phyloP scores from a whole-genome alignment of 1,140 invertebrate genomes.

The Bombus difficillimus region DNA sequence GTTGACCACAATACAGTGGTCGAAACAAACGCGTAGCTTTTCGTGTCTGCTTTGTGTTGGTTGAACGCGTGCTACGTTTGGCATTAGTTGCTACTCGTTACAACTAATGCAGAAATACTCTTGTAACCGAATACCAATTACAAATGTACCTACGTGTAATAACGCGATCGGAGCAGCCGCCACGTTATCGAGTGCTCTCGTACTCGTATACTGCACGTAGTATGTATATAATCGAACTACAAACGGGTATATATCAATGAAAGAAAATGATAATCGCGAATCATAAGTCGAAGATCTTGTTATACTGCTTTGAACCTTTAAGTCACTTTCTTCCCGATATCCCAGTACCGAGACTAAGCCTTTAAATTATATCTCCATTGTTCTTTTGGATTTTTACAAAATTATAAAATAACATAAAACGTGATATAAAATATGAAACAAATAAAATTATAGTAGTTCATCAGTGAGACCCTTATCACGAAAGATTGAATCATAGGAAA shows the following conservation, averaged over 20 bases:
- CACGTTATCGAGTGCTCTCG: not conserved
- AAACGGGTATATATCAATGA: no score
- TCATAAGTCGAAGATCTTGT: not conserved
- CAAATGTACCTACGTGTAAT: conserved; percentile 8
- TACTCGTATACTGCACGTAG: no score
- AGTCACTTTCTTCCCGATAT: not conserved
- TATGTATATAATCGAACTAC: no score
- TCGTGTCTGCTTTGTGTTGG: conserved; percentile 52
- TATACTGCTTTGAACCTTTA: not conserved
- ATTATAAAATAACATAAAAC: not conserved
- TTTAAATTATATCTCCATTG: not conserved
- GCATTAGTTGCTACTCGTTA: conserved; percentile 51
- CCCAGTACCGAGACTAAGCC: not conserved
- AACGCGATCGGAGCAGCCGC: not conserved
- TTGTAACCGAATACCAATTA: conserved; percentile 42
- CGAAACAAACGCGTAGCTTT: conserved; percentile 56
- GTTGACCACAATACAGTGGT: conserved; percentile 51
- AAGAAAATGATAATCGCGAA: not conserved
- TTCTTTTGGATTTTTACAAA: not conserved
- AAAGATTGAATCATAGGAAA: not conserved
- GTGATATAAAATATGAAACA: not conserved
- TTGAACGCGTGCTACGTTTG: conserved; percentile 41
- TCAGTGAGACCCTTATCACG: not conserved
- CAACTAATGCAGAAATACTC: conserved; percentile 61
- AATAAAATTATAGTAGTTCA: not conserved